Evolutionary conservation across 2,888 invertebrate genomes (phyloP).

Genomic region (Galeopsomyia nigrocyanea): DNA sequence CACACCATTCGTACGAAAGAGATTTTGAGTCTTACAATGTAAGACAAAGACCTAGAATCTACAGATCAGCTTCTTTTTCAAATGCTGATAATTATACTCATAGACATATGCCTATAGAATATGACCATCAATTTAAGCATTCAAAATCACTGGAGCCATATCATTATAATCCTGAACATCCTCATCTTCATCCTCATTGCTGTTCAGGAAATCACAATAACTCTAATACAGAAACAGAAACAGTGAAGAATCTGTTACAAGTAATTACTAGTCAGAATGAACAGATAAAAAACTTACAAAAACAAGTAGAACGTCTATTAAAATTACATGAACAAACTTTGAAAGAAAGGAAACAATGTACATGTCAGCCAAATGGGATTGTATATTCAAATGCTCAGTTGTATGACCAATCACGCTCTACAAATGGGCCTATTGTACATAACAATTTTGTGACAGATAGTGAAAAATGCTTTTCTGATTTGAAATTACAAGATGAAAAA

Average conservation of each 20-base stretch:
- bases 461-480: conserved; percentile 41
- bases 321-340: conserved; percentile 60
- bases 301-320: conserved; percentile 75
- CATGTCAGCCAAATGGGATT: conserved; percentile 47
- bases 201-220: conserved; percentile 42
- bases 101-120: conserved; percentile 19
- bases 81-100: conserved; percentile 33
- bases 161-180: conserved; percentile 43
- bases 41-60: conserved; percentile 20
- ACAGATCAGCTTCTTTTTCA: conserved; percentile 38
- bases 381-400: conserved; percentile 42
- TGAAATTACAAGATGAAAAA: conserved; percentile 50
- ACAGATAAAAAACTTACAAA: conserved; percentile 75
- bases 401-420: conserved; percentile 35
- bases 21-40: background rate
- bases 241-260: conserved; percentile 71
- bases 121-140: conserved; percentile 26
- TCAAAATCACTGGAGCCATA: conserved; percentile 45
- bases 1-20: conserved; percentile 1
- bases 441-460: conserved; percentile 50
- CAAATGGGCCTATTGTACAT: conserved; percentile 36
- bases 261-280: conserved; percentile 79
- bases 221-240: conserved; percentile 55
- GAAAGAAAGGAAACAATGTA: conserved; percentile 53
- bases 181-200: conserved; percentile 45